Evolutionary conservation across 2,113 vertebrate species (phyloP).

Genomic region (Turdus rufiventris): DNA sequence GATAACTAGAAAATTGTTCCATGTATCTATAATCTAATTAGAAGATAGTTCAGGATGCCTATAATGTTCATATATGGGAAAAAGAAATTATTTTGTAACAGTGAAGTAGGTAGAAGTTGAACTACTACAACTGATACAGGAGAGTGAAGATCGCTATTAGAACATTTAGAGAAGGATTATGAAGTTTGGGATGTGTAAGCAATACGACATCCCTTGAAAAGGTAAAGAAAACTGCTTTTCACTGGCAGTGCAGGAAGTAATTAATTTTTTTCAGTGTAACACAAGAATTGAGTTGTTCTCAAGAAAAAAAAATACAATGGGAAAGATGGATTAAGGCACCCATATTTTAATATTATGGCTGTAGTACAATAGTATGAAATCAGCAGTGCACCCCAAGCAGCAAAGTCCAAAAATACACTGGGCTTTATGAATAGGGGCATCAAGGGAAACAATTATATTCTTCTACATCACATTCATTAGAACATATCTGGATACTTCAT

Average conservation of each 20-base stretch:
- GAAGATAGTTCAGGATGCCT: background rate
- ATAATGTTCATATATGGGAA: background rate
- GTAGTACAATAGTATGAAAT: background rate
- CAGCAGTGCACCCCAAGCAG: fast-evolving
- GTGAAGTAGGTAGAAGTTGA: background rate
- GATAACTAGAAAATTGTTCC: background rate
- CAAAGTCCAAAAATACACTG: background rate
- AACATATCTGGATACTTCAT: background rate
- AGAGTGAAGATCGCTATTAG: background rate
- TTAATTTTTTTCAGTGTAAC: background rate
- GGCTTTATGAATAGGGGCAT: background rate
- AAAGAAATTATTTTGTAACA: background rate
- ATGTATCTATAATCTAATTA: background rate
- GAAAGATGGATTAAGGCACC: background rate
- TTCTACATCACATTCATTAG: background rate
- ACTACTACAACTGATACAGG: background rate
- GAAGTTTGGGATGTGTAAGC: background rate
- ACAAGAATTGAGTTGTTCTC: background rate
- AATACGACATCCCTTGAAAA: background rate
- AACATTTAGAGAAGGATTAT: background rate
- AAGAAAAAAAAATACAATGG: background rate
- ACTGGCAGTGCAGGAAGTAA: background rate
- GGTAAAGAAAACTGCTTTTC: background rate
- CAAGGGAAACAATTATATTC: background rate
- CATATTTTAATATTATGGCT: background rate